phyloP scores from a whole-genome alignment of 2,888 invertebrate species.

The Linnaemya tessellans region DNA sequence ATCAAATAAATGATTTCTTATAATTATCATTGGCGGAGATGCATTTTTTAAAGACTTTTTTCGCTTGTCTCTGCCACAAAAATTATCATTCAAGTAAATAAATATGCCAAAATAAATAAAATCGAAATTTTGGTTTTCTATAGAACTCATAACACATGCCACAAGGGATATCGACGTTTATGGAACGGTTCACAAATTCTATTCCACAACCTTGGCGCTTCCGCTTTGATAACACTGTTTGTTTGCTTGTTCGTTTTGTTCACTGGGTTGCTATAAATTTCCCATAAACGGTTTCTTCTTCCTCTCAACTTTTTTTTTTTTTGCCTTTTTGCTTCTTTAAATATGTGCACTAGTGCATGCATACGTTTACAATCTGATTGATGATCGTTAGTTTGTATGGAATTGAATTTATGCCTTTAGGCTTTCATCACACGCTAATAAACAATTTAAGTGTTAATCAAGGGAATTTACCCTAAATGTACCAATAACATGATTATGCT shows the following conservation, averaged over 20 bases:
- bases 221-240: neutral
- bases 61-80: neutral
- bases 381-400: conserved; percentile 11
- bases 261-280: neutral
- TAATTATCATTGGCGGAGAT: no score
- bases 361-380: neutral
- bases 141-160: no score
- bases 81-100: no score
- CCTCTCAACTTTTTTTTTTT: neutral
- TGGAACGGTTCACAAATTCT: no score
- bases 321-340: neutral
- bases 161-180: no score
- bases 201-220: neutral
- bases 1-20: neutral
- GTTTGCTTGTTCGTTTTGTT: neutral
- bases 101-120: no score
- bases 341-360: neutral
- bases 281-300: neutral
- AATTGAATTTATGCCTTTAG: conserved; percentile 49
- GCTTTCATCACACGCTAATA: conserved; percentile 67
- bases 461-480: conserved; percentile 56
- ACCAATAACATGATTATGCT: conserved; percentile 60
- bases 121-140: no score
- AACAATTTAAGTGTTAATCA: conserved; percentile 68
- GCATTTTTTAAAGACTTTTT: neutral